Evolutionary conservation across 2,113 vertebrate genomes (phyloP).

Genomic region (Megaleporinus macrocephalus): DNA sequence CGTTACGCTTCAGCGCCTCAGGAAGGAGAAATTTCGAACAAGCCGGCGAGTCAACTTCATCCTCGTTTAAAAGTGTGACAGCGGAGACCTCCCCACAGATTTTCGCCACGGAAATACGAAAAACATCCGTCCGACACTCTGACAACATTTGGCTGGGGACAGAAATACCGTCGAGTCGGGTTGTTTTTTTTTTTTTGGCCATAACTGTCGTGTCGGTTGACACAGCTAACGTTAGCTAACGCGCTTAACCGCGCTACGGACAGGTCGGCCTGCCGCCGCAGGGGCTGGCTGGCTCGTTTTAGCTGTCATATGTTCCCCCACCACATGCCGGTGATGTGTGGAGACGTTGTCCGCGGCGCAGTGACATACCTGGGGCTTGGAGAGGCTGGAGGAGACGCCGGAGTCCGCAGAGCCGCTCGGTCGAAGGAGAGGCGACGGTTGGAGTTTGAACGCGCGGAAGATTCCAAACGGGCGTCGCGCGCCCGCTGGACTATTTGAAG

Average conservation of each 20-base stretch:
- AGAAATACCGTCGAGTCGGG: too few species aligned
- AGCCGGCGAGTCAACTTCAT: too few species aligned
- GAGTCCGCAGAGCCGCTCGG: not conserved
- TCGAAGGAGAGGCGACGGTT: not conserved
- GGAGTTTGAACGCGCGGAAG: conserved; percentile 8
- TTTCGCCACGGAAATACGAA: not conserved
- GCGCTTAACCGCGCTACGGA: too few species aligned
- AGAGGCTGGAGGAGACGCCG: not conserved
- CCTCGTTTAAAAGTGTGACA: too few species aligned
- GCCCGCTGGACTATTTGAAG: conserved; percentile 68
- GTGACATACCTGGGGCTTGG: not conserved
- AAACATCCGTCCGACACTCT: conserved; percentile 11
- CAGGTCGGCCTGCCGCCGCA: too few species aligned
- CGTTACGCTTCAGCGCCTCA: too few species aligned
- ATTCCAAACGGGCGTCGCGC: conserved; percentile 2
- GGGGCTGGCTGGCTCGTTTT: not conserved
- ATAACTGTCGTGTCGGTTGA: too few species aligned
- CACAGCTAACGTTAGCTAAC: too few species aligned
- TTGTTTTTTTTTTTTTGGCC: too few species aligned
- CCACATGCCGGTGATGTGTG: not conserved
- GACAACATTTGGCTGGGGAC: not conserved
- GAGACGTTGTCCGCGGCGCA: not conserved
- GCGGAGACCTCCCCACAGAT: too few species aligned
- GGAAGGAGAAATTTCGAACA: too few species aligned
- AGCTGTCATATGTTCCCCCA: not conserved